Conservation (phyloP, 2,113 vertebrate genomes). For the Grallaria varia region DNA sequence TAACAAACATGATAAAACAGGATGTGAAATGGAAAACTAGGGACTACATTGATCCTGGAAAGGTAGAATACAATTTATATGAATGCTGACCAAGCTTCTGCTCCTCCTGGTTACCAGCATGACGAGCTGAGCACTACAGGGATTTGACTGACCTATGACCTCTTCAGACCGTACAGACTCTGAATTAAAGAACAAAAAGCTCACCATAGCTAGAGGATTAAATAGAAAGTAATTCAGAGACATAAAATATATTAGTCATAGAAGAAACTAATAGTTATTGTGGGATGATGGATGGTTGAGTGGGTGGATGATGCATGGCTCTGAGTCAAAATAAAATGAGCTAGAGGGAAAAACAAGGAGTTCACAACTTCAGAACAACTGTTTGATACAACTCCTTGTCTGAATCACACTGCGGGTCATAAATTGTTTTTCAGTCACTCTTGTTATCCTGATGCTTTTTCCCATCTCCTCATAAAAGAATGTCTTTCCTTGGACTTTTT, state of each 20-base stretch:
- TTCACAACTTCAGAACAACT: background rate
- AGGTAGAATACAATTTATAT: background rate
- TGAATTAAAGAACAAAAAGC: background rate
- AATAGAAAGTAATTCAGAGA: background rate
- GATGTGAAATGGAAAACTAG: background rate
- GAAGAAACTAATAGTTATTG: background rate
- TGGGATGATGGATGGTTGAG: background rate
- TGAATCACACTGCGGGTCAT: background rate
- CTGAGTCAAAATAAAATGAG: background rate
- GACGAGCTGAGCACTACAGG: background rate
- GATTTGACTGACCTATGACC: background rate
- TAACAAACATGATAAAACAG: background rate
- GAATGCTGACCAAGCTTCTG: background rate
- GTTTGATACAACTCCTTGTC: background rate
- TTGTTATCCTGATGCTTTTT: background rate
- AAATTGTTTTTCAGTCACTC: background rate
- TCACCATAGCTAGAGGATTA: background rate
- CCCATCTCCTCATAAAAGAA: background rate
- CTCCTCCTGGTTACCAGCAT: background rate
- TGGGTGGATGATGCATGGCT: background rate
- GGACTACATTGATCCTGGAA: background rate
- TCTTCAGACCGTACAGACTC: background rate
- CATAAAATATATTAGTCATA: background rate
- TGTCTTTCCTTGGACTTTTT: background rate
- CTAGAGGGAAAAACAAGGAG: background rate